phyloP scores from a whole-genome alignment of 2,888 invertebrate genomes.

The Baccha elongata region DNA sequence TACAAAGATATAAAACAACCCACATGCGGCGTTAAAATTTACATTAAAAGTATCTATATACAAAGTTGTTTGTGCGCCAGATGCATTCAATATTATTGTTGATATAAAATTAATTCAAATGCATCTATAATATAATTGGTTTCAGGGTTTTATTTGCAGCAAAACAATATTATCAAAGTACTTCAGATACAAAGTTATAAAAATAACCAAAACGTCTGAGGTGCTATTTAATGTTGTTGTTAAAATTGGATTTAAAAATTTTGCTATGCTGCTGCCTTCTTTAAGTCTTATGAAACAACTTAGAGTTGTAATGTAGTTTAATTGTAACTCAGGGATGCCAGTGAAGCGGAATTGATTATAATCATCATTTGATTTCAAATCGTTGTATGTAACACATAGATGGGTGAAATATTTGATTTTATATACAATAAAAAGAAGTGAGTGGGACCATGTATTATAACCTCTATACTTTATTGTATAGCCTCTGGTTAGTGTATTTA shows the following conservation, averaged over 20 bases:
- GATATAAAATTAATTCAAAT: constrained; percentile 65
- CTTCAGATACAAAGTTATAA: neutral
- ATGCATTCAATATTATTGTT: constrained; percentile 53
- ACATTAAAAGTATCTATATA: constrained; percentile 29
- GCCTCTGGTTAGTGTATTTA: constrained; percentile 22
- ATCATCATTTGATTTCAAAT: constrained; percentile 15
- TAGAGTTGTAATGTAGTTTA: constrained; percentile 46
- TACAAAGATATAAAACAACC: constrained; percentile 9
- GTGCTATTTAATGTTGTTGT: neutral
- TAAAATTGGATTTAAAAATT: constrained; percentile 61
- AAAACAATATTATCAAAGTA: neutral
- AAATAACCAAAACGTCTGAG: constrained; percentile 39
- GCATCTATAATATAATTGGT: constrained; percentile 66
- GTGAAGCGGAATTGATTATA: constrained; percentile 70
- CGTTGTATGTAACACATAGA: constrained; percentile 38
- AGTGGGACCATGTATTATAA: constrained; percentile 44
- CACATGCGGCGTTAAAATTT: constrained; percentile 40
- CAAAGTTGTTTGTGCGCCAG: constrained; percentile 32
- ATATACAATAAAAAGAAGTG: too few species aligned
- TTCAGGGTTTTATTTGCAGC: constrained; percentile 18
- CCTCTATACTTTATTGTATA: neutral
- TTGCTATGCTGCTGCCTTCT: neutral
- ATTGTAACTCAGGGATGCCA: constrained; percentile 65
- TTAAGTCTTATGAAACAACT: constrained; percentile 57
- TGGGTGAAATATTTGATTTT: constrained; percentile 56